Evolutionary conservation across 1,140 invertebrate species (phyloP).

Genomic region (Pygmarrhopalites habei): DNA sequence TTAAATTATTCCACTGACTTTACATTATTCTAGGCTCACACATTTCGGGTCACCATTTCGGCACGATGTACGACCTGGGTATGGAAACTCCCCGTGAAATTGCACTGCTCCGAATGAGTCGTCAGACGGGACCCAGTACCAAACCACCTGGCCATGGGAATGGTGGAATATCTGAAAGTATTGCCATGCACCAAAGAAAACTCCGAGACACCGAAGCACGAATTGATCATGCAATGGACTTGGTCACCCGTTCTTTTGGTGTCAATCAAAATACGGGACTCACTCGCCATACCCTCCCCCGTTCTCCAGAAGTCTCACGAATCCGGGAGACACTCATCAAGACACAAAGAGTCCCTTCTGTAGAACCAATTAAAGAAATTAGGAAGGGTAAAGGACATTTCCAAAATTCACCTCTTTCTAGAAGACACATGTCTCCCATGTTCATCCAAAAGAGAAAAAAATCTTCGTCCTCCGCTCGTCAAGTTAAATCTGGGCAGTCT

Average conservation of each 20-base stretch:
- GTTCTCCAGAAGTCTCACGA: neutral
- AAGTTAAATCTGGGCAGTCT: no score
- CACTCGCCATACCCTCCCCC: neutral
- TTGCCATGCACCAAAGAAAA: slow-evolving; percentile 2
- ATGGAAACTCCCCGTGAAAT: neutral
- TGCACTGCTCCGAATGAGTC: neutral
- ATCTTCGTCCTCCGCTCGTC: no score
- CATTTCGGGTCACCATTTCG: neutral
- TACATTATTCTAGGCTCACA: neutral
- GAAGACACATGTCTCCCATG: no score
- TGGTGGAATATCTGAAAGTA: neutral
- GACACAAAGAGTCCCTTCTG: neutral
- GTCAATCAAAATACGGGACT: neutral
- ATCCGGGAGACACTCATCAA: neutral
- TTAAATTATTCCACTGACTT: no score
- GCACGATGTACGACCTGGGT: neutral
- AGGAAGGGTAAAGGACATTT: no score
- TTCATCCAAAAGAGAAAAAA: no score
- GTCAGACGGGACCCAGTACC: neutral
- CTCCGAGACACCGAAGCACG: neutral
- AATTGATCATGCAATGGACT: slow-evolving; percentile 9
- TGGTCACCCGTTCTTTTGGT: slow-evolving; percentile 3
- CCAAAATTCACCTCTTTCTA: no score
- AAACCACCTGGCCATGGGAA: neutral
- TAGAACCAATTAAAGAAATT: no score